A percentile compares a stretch with the other conserved stretches of the same genome.
Evolutionary conservation across 2,888 invertebrate species (phyloP).

Genomic region (Junonia oenone): DNA sequence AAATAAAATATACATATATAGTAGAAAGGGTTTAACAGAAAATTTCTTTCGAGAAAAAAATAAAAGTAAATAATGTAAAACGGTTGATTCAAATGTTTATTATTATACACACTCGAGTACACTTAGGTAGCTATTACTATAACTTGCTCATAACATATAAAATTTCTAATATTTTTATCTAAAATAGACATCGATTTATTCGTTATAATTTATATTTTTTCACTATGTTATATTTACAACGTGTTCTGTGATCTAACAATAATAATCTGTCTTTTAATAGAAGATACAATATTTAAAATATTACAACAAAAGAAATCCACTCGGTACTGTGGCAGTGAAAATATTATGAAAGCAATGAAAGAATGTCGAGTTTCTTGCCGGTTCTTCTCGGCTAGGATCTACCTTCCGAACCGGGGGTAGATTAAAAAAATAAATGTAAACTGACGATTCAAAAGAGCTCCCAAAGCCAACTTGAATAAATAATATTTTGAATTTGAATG

Average conservation of each 20-base stretch:
- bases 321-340: not conserved
- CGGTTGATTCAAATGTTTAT: not conserved
- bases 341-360: not conserved
- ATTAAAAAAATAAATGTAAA: too few relatives aligned
- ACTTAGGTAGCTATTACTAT: not conserved
- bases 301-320: not conserved
- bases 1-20: not conserved
- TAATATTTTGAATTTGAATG: too few relatives aligned
- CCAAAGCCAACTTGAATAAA: too few relatives aligned
- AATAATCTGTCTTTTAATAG: not conserved
- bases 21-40: too few relatives aligned
- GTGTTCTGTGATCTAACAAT: not conserved
- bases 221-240: not conserved
- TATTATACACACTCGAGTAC: slow-evolving; percentile 3
- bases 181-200: slow-evolving; percentile 2
- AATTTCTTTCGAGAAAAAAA: too few relatives aligned
- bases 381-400: too few relatives aligned
- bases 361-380: too few relatives aligned
- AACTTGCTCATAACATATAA: not conserved
- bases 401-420: too few relatives aligned
- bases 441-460: too few relatives aligned
- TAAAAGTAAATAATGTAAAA: not conserved
- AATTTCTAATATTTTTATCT: slow-evolving; percentile 4
- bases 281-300: not conserved
- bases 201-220: not conserved